Conservation (phyloP, 2,888 invertebrate species). For the Lymantria dispar region DNA sequence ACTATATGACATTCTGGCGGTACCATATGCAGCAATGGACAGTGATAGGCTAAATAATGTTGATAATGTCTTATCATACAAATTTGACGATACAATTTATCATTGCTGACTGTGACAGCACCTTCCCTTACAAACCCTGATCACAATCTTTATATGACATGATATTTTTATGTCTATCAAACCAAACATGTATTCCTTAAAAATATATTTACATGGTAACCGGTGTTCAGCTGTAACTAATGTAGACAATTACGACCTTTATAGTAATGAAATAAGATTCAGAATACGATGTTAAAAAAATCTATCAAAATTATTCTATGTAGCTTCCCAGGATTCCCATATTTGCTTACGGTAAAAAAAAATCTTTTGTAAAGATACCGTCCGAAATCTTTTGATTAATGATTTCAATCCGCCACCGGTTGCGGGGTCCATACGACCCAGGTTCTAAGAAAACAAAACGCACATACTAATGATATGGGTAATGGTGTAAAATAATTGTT, state of each 20-base stretch:
- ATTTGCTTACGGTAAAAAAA: slow-evolving; percentile 70
- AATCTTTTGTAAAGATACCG: slow-evolving; percentile 66
- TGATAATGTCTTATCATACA: not conserved
- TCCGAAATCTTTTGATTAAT: slow-evolving; percentile 67
- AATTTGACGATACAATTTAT: not conserved
- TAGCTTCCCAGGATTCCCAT: slow-evolving; percentile 50
- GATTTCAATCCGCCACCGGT: slow-evolving; percentile 59
- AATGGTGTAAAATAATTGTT: slow-evolving; percentile 74
- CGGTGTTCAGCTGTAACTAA: not conserved
- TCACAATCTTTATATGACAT: slow-evolving; percentile 14
- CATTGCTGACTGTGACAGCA: slow-evolving; percentile 4
- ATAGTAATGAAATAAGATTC: slow-evolving; percentile 5
- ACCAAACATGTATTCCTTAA: slow-evolving; percentile 26
- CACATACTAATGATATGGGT: slow-evolving; percentile 69
- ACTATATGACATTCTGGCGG: no score
- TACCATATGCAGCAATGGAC: no score
- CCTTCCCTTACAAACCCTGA: slow-evolving; percentile 29
- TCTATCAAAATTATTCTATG: slow-evolving; percentile 3
- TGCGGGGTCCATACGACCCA: slow-evolving; percentile 50
- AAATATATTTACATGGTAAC: slow-evolving; percentile 16
- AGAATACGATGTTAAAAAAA: not conserved
- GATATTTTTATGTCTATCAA: slow-evolving; percentile 29
- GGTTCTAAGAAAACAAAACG: slow-evolving; percentile 64
- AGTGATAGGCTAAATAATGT: no score
- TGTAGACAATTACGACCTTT: slow-evolving; percentile 3